phyloP scores from a whole-genome alignment of 2,888 invertebrate genomes.

The Caenorhabditis auriculariae region DNA sequence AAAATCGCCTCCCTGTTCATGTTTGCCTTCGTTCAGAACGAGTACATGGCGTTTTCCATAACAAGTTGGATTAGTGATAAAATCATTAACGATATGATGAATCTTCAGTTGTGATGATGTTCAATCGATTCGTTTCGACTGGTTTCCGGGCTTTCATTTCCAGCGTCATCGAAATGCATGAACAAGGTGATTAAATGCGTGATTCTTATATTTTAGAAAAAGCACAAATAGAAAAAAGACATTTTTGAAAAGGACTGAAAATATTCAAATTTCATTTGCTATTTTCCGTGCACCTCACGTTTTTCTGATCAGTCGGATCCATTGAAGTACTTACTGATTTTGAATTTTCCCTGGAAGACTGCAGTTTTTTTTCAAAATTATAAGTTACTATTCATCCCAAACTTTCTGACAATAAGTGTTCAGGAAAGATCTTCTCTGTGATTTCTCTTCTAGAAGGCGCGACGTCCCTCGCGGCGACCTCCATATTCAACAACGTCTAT shows the following conservation, averaged over 20 bases:
- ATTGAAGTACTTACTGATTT: no score
- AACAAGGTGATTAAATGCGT: slow-evolving; percentile 65
- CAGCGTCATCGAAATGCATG: slow-evolving; percentile 57
- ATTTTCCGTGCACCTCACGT: no score
- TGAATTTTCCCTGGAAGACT: neutral
- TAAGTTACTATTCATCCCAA: neutral
- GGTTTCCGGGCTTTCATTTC: slow-evolving; percentile 63
- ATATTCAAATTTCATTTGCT: no score
- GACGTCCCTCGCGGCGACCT: slow-evolving; percentile 61
- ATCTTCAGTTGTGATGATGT: slow-evolving; percentile 56
- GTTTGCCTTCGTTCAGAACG: slow-evolving; percentile 55
- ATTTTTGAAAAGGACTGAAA: no score
- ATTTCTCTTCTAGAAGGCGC: slow-evolving; percentile 64
- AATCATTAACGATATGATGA: neutral
- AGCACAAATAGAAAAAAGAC: no score
- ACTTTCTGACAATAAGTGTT: slow-evolving; percentile 3
- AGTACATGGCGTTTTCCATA: slow-evolving; percentile 33
- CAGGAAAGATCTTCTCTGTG: slow-evolving; percentile 63
- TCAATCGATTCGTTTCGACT: slow-evolving; percentile 64
- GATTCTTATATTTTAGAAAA: neutral
- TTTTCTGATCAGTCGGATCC: no score
- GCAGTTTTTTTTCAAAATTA: neutral
- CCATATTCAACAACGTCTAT: slow-evolving; percentile 64
- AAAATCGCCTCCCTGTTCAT: slow-evolving; percentile 60
- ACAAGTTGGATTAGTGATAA: slow-evolving; percentile 15